phyloP scores from a whole-genome alignment of 2,797 vertebrate genomes.

The Fundulus diaphanus region DNA sequence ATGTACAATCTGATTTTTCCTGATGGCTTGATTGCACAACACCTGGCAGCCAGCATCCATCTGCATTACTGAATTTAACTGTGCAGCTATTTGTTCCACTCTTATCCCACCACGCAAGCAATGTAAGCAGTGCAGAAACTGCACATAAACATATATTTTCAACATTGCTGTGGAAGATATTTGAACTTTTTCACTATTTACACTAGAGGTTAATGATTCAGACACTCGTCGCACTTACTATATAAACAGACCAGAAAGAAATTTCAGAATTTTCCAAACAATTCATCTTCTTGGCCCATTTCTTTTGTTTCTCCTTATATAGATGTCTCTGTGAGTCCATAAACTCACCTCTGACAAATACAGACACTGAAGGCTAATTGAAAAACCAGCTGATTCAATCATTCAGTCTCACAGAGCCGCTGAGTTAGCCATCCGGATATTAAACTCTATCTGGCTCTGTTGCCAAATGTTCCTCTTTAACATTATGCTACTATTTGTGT shows the following conservation, averaged over 20 bases:
- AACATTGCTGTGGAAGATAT: background rate
- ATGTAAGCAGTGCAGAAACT: background rate
- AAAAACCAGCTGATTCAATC: constrained; percentile 58
- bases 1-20: no score
- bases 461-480: constrained; percentile 71
- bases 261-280: no score
- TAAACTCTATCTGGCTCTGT: constrained; percentile 49
- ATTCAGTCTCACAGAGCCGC: constrained; percentile 31
- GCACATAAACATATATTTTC: background rate
- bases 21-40: no score
- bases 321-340: background rate
- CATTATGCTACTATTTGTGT: constrained; percentile 79
- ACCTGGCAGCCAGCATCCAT: no score
- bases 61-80: background rate
- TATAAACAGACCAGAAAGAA: no score
- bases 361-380: constrained; percentile 53
- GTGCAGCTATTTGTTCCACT: background rate
- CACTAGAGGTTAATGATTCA: background rate
- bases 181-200: background rate
- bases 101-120: background rate
- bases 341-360: constrained; percentile 24
- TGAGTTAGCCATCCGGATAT: constrained; percentile 28
- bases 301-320: no score
- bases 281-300: no score
- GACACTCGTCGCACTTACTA: background rate